phyloP scores from a whole-genome alignment of 2,888 invertebrate genomes.

The Dryomyza anilis region DNA sequence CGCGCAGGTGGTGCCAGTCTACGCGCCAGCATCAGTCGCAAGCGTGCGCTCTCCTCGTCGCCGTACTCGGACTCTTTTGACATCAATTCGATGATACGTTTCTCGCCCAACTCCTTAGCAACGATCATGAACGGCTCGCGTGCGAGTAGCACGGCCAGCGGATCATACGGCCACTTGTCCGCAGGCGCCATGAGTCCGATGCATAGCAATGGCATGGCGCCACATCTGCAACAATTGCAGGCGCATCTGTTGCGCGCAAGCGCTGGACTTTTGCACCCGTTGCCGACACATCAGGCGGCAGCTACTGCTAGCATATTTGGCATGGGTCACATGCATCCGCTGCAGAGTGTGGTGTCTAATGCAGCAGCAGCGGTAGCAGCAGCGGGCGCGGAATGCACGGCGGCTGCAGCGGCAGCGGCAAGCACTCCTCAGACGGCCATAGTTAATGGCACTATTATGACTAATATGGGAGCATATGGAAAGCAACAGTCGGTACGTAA shows the following conservation, averaged over 20 bases:
- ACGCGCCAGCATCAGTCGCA: slow-evolving; percentile 74
- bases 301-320: slow-evolving; percentile 53
- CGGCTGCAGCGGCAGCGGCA: not conserved
- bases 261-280: slow-evolving; percentile 57
- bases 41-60: slow-evolving; percentile 91
- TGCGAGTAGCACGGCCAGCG: slow-evolving; percentile 78
- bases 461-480: no score
- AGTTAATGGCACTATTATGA: not conserved
- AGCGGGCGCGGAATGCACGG: no score
- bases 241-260: slow-evolving; percentile 77
- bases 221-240: slow-evolving; percentile 75
- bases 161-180: slow-evolving; percentile 95
- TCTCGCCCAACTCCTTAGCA: slow-evolving; percentile 89
- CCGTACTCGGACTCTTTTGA: slow-evolving; percentile 95
- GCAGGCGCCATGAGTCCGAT: slow-evolving; percentile 92
- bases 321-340: slow-evolving; percentile 49
- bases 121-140: slow-evolving; percentile 82
- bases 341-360: slow-evolving; percentile 26
- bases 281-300: slow-evolving; percentile 52
- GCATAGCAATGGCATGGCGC: slow-evolving; percentile 64
- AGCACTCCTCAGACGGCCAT: not conserved
- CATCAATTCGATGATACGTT: slow-evolving; percentile 93
- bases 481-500: no score
- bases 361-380: slow-evolving; percentile 5
- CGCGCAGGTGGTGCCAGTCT: slow-evolving; percentile 64